phyloP scores from a whole-genome alignment of 2,797 vertebrate genomes.

The Pteropus rufus region DNA sequence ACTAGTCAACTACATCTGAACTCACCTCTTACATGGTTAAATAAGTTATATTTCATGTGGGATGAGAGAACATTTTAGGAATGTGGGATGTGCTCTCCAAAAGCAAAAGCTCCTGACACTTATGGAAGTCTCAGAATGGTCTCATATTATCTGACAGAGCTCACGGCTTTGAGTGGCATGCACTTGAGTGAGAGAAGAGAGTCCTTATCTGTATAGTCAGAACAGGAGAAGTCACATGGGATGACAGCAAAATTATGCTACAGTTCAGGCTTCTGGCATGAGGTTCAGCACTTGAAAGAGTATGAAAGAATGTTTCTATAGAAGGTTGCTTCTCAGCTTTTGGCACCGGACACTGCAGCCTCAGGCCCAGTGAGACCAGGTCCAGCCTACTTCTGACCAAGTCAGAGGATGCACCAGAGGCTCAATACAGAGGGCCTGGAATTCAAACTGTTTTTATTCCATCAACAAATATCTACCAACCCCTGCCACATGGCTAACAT shows the following conservation, averaged over 20 bases:
- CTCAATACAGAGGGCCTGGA: background rate
- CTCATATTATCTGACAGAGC: background rate
- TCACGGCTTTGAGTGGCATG: background rate
- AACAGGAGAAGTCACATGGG: background rate
- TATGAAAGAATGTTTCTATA: background rate
- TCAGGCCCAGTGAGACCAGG: background rate
- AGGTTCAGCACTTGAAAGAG: background rate
- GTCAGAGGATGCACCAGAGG: background rate
- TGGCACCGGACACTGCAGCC: fast-evolving
- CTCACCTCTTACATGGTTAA: background rate
- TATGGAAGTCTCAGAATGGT: background rate
- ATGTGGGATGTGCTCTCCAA: background rate
- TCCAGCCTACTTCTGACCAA: background rate
- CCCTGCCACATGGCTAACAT: background rate
- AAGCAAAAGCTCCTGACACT: background rate
- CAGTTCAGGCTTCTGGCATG: background rate
- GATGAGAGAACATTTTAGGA: background rate
- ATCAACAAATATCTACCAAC: background rate
- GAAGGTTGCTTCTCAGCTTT: background rate
- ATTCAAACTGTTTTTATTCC: background rate
- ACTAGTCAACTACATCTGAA: background rate
- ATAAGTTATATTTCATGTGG: background rate
- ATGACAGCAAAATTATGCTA: background rate
- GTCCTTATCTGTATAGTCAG: background rate
- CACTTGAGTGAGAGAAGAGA: background rate